Conservation (phyloP, 2,113 vertebrate species). For the Psittacus erithacus region DNA sequence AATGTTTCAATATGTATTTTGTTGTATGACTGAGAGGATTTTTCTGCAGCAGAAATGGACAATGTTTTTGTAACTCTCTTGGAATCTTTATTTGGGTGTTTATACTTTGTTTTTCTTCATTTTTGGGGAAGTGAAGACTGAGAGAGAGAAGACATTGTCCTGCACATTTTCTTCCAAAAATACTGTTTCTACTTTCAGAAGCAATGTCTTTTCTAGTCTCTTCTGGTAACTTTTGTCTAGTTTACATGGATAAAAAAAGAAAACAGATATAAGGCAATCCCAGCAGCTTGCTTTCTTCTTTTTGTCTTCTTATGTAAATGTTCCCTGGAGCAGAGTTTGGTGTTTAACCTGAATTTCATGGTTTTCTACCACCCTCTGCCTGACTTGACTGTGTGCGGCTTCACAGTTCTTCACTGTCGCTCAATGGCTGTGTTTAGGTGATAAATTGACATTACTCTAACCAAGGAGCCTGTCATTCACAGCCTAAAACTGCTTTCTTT, state of each 20-base stretch:
- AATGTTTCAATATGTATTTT: neutral
- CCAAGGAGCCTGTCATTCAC: neutral
- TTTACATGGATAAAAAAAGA: neutral
- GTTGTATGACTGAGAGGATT: neutral
- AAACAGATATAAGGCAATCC: neutral
- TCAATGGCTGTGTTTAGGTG: neutral
- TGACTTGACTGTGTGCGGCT: neutral
- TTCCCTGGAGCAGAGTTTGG: neutral
- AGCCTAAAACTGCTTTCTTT: neutral
- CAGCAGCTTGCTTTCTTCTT: neutral
- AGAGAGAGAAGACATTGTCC: slow-evolving; percentile 1
- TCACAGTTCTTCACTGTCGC: neutral
- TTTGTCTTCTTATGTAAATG: neutral
- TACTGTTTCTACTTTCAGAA: slow-evolving; percentile 37
- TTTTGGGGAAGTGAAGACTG: neutral
- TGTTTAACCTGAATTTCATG: slow-evolving; percentile 13
- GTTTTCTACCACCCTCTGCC: slow-evolving; percentile 12
- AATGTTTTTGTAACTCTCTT: slow-evolving; percentile 26
- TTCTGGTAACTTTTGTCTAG: slow-evolving; percentile 1
- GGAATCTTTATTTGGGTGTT: neutral
- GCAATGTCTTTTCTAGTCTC: neutral
- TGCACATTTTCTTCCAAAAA: slow-evolving; percentile 39
- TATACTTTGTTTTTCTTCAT: slow-evolving; percentile 41
- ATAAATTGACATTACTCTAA: neutral
- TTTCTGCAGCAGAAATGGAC: slow-evolving; percentile 5